These are phyloP conservation scores for Acanthacorydalis orientalis DNA, from an alignment of 2,888 invertebrate species.

Conservation along the genomic window DNA sequence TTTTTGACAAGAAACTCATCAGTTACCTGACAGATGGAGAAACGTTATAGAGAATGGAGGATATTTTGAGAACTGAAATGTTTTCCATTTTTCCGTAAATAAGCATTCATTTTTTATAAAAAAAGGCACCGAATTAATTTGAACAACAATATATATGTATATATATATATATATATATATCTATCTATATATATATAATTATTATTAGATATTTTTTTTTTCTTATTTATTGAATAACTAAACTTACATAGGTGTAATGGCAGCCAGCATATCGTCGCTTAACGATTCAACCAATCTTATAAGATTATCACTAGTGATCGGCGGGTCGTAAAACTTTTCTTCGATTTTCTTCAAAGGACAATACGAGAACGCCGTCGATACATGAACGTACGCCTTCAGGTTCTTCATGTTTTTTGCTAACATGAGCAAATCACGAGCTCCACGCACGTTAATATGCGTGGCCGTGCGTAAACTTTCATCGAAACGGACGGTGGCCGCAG, in stretches of 20 bases:
- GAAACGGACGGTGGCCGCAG: conserved; percentile 60
- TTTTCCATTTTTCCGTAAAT: too few relatives aligned
- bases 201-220: background rate
- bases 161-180: too few relatives aligned
- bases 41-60: too few relatives aligned
- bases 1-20: too few relatives aligned
- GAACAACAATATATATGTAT: too few relatives aligned
- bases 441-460: conserved; percentile 49
- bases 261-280: conserved; percentile 12
- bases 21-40: too few relatives aligned
- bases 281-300: background rate
- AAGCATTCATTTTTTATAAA: too few relatives aligned
- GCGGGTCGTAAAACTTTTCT: conserved; percentile 16
- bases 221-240: background rate
- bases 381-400: conserved; percentile 34
- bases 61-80: too few relatives aligned
- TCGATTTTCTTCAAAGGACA: conserved; percentile 14
- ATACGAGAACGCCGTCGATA: conserved; percentile 17
- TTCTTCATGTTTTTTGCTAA: conserved; percentile 47
- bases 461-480: conserved; percentile 53
- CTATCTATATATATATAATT: background rate
- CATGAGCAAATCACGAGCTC: conserved; percentile 42
- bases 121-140: too few relatives aligned
- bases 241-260: conserved; percentile 20
- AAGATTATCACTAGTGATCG: conserved; percentile 7